A percentile compares a stretch with the other conserved stretches of the same genome.
These are phyloP conservation scores for Ictidomys tridecemlineatus DNA, from an alignment of 2,113 vertebrate genomes.

Conservation along the genomic window DNA sequence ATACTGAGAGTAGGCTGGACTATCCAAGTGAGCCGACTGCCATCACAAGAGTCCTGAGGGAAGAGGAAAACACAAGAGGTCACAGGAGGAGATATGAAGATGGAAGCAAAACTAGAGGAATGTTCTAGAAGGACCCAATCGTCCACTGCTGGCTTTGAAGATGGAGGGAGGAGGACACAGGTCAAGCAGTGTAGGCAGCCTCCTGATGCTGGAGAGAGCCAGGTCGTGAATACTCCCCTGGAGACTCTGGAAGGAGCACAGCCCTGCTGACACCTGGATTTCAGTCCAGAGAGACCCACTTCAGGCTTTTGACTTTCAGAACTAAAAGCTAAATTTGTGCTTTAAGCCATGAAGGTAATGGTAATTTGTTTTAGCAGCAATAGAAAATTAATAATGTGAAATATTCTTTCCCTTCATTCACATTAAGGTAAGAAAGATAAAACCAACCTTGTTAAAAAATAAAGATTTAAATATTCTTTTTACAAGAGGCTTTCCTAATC, in stretches of 20 bases:
- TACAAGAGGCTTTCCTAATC: background rate
- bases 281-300: background rate
- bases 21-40: background rate
- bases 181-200: background rate
- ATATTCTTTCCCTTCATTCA: background rate
- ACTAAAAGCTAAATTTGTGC: background rate
- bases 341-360: background rate
- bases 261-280: background rate
- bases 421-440: slow-evolving; percentile 57
- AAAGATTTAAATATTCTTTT: background rate
- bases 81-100: background rate
- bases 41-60: background rate
- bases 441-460: background rate
- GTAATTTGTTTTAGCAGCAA: background rate
- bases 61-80: background rate
- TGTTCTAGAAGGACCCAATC: background rate
- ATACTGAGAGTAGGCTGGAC: background rate
- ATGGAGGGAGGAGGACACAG: background rate
- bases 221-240: background rate
- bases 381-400: slow-evolving; percentile 26
- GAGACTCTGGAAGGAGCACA: background rate
- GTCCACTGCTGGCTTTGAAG: background rate
- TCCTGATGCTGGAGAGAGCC: background rate
- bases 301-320: background rate
- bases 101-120: background rate